A percentile compares a stretch with the other conserved stretches of the same genome.
These are phyloP conservation scores for Anguilla anguilla DNA, from an alignment of 2,797 vertebrate species.

Conservation along the genomic window DNA sequence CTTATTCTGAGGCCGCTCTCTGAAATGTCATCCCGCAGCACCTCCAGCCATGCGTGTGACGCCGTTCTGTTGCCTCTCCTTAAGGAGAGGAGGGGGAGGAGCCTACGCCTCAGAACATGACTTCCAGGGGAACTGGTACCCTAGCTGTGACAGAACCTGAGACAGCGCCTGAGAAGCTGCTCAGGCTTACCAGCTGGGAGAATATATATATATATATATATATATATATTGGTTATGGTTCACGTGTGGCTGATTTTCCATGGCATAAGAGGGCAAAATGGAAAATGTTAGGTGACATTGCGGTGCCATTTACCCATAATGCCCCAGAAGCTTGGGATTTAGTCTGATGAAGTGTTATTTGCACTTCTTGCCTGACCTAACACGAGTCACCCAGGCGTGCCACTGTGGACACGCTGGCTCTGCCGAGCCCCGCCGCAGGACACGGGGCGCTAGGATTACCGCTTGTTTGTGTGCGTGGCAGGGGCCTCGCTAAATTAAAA, in stretches of 20 bases:
- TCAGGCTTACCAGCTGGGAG: not conserved
- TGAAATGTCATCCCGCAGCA: constrained; percentile 50
- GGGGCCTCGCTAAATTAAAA: constrained; percentile 43
- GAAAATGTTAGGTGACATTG: constrained; percentile 57
- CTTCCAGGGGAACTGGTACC: not conserved
- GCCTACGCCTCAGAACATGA: not conserved
- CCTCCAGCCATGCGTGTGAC: constrained; percentile 30
- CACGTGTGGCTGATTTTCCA: not conserved
- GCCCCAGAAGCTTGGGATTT: constrained; percentile 31
- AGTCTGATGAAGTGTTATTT: constrained; percentile 67
- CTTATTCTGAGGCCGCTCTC: constrained; percentile 34
- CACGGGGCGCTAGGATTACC: constrained; percentile 60
- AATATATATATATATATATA: not conserved
- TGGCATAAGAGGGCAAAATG: constrained; percentile 36
- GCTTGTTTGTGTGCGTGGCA: constrained; percentile 46
- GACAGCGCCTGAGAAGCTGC: not conserved
- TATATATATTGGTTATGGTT: not conserved
- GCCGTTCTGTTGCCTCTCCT: constrained; percentile 24
- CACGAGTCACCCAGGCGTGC: constrained; percentile 66
- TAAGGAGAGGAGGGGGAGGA: constrained; percentile 8
- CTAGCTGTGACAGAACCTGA: not conserved
- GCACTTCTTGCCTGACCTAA: constrained; percentile 68
- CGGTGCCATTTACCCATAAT: constrained; percentile 32
- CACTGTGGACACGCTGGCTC: constrained; percentile 60
- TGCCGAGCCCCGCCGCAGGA: constrained; percentile 54